Evolutionary conservation across 2,888 invertebrate species (phyloP).

Genomic region (Osedax fenrisi): DNA sequence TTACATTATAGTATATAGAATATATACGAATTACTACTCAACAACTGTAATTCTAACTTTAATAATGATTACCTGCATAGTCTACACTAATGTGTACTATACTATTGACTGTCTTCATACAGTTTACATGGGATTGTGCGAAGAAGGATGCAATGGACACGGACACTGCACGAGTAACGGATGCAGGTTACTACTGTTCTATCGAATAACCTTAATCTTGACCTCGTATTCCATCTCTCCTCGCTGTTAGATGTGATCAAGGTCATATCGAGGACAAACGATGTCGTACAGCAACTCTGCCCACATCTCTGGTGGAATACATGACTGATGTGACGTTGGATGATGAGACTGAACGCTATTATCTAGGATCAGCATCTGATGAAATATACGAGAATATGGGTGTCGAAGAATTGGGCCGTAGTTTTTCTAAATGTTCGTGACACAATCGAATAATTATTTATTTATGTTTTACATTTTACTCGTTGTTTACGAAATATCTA

Average conservation of each 20-base stretch:
- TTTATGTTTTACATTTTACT: neutral
- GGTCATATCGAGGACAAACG: neutral
- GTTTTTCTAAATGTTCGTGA: neutral
- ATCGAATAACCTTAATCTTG: neutral
- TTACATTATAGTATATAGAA: neutral
- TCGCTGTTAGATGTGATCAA: neutral
- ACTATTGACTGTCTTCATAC: constrained; percentile 33
- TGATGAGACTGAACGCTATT: too few relatives aligned
- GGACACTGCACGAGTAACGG: constrained; percentile 44
- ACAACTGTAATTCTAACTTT: neutral
- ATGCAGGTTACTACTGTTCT: constrained; percentile 42
- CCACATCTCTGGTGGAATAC: neutral
- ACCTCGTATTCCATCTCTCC: neutral
- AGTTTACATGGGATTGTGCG: constrained; percentile 50
- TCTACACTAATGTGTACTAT: too few relatives aligned
- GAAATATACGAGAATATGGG: neutral
- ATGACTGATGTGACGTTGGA: neutral
- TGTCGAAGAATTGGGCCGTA: neutral
- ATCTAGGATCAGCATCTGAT: too few relatives aligned
- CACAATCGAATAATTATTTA: neutral
- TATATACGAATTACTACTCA: neutral
- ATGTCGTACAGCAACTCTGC: neutral
- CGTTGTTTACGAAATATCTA: too few relatives aligned
- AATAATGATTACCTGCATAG: too few relatives aligned
- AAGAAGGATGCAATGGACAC: constrained; percentile 49